Evolutionary conservation across 2,888 invertebrate species (phyloP).

Genomic region (Cyrtodaria siliqua): DNA sequence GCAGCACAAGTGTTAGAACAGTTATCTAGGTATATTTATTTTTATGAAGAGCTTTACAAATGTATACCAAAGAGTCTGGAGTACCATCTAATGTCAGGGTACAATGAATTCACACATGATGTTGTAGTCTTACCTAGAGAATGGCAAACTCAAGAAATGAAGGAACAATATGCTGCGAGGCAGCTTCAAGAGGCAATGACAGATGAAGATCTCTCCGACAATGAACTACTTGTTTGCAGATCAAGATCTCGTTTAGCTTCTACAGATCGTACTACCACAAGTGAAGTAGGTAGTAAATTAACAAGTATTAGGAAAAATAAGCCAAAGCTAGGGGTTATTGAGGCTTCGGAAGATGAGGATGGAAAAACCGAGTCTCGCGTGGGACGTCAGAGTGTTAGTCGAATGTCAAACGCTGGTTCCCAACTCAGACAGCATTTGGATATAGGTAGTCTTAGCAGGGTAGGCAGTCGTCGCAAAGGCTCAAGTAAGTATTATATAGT

Average conservation of each 20-base stretch:
- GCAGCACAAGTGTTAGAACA: slow-evolving; percentile 75
- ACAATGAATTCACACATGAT: slow-evolving; percentile 76
- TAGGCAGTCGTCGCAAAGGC: slow-evolving; percentile 62
- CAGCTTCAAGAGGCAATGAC: slow-evolving; percentile 64
- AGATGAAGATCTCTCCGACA: slow-evolving; percentile 67
- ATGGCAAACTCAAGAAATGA: slow-evolving; percentile 80
- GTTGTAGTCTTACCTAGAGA: slow-evolving; percentile 78
- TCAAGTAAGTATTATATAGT: slow-evolving; percentile 75
- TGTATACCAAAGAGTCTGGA: slow-evolving; percentile 81
- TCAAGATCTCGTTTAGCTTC: slow-evolving; percentile 42
- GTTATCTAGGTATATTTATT: slow-evolving; percentile 78
- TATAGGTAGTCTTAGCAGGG: slow-evolving; percentile 45
- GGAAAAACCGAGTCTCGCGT: slow-evolving; percentile 45
- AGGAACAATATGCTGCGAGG: slow-evolving; percentile 70
- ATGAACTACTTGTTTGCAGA: slow-evolving; percentile 40
- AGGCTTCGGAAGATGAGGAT: slow-evolving; percentile 71
- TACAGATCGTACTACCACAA: slow-evolving; percentile 21
- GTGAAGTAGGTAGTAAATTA: slow-evolving; percentile 49
- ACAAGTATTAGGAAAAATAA: slow-evolving; percentile 51
- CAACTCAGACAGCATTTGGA: slow-evolving; percentile 53
- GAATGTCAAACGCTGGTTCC: slow-evolving; percentile 60
- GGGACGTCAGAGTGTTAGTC: slow-evolving; percentile 60
- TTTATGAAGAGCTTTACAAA: slow-evolving; percentile 74
- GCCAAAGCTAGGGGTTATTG: slow-evolving; percentile 54
- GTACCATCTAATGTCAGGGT: slow-evolving; percentile 74